A percentile compares a stretch with the other conserved stretches of the same genome.
These are phyloP conservation scores for Lutraria lutraria DNA, from an alignment of 2,888 invertebrate species.

Conservation along the genomic window DNA sequence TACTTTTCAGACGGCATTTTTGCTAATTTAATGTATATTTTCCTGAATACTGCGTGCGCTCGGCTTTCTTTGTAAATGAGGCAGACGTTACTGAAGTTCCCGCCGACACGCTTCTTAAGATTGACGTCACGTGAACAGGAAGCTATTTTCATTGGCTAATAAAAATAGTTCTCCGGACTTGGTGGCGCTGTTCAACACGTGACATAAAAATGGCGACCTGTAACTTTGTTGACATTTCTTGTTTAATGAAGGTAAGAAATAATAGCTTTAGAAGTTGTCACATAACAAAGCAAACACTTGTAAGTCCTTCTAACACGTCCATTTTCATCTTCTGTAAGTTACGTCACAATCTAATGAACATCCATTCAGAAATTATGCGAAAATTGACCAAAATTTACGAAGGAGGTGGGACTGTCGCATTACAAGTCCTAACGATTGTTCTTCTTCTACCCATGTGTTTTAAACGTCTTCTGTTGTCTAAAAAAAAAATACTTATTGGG, in stretches of 20 bases:
- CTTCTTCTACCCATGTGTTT: too few relatives aligned
- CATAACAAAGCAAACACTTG: background rate
- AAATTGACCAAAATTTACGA: background rate
- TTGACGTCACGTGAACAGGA: slow-evolving; percentile 60
- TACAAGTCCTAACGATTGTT: too few relatives aligned
- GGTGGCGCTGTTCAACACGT: slow-evolving; percentile 59
- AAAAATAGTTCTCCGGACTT: slow-evolving; percentile 39
- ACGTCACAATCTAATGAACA: background rate
- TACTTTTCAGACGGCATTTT: slow-evolving; percentile 84
- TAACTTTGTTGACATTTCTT: slow-evolving; percentile 57
- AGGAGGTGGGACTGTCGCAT: background rate
- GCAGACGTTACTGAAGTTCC: slow-evolving; percentile 81
- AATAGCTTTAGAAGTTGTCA: background rate
- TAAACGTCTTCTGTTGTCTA: too few relatives aligned
- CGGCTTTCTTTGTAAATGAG: slow-evolving; percentile 43
- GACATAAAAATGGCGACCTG: slow-evolving; percentile 73
- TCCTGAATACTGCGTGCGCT: slow-evolving; percentile 49
- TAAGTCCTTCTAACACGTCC: background rate
- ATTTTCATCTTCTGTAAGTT: background rate
- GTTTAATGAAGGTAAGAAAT: slow-evolving; percentile 58
- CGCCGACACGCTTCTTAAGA: slow-evolving; percentile 73
- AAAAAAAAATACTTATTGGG: too few relatives aligned
- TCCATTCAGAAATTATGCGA: background rate
- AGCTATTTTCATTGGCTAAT: slow-evolving; percentile 49
- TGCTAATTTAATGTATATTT: slow-evolving; percentile 39